phyloP scores from a whole-genome alignment of 2,113 vertebrate species.

The Tyto alba region DNA sequence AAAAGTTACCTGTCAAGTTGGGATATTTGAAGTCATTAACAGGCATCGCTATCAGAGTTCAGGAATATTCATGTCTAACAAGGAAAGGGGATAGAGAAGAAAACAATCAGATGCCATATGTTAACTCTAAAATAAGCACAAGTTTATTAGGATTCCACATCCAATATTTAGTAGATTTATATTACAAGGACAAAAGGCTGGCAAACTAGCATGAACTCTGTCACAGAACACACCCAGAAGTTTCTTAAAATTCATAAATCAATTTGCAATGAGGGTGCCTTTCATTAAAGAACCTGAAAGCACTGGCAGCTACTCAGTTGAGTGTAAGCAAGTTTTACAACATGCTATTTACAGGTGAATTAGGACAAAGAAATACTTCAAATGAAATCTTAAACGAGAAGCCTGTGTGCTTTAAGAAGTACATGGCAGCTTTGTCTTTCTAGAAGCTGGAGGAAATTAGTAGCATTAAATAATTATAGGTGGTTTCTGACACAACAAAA shows the following conservation, averaged over 20 bases:
- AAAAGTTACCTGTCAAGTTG: not conserved
- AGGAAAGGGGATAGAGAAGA: not conserved
- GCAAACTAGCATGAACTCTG: not conserved
- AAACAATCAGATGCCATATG: not conserved
- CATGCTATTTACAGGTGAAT: constrained; percentile 12
- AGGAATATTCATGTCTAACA: not conserved
- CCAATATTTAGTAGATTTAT: not conserved
- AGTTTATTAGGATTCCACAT: not conserved
- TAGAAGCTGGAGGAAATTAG: constrained; percentile 52
- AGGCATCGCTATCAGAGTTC: not conserved
- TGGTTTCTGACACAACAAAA: constrained; percentile 22
- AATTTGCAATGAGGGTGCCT: constrained; percentile 13
- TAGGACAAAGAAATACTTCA: constrained; percentile 28
- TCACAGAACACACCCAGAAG: not conserved
- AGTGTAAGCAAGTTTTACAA: constrained; percentile 2
- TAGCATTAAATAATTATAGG: constrained; percentile 43
- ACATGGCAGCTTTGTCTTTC: not conserved
- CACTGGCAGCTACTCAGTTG: not conserved
- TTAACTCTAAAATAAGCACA: not conserved
- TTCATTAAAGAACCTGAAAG: constrained; percentile 42
- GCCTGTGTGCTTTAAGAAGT: not conserved
- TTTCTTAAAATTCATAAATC: constrained; percentile 48
- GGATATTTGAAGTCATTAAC: not conserved
- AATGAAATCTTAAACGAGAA: not conserved
- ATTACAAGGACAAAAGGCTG: not conserved